Conservation (phyloP, 1,140 invertebrate species). For the Zaprionus taronus region DNA sequence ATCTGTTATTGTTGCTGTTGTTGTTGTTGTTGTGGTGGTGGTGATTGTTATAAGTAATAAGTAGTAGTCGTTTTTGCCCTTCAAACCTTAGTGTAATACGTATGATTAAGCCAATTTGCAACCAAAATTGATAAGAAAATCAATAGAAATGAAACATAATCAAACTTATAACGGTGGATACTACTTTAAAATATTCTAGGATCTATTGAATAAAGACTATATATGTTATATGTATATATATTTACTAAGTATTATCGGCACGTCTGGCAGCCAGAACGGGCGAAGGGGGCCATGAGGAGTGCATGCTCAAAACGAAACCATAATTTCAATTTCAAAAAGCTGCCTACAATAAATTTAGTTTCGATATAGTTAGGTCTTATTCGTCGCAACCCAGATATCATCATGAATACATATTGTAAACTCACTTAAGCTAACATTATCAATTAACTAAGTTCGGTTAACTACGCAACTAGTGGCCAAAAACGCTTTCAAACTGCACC, state of each 20-base stretch:
- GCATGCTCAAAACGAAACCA: conserved; percentile 45
- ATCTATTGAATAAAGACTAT: conserved; percentile 15
- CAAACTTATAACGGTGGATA: conserved; percentile 1
- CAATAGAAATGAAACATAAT: conserved; percentile 8
- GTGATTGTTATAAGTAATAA: conserved; percentile 22
- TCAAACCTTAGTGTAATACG: conserved; percentile 35
- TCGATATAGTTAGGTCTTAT: background rate
- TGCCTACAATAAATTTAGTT: conserved; percentile 22
- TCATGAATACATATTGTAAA: conserved; percentile 6
- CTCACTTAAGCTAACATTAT: conserved; percentile 25
- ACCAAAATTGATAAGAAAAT: conserved; percentile 32
- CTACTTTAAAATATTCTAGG: conserved; percentile 24
- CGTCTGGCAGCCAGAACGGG: conserved; percentile 17
- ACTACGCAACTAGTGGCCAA: conserved; percentile 47
- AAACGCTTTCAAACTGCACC: conserved; percentile 42
- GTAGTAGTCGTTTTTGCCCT: conserved; percentile 30
- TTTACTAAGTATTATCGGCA: background rate
- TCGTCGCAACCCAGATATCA: background rate
- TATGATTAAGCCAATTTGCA: conserved; percentile 66
- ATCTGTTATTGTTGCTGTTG: conserved; percentile 20
- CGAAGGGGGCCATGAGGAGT: conserved; percentile 29
- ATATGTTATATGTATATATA: conserved; percentile 14
- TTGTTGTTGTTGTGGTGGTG: conserved; percentile 6
- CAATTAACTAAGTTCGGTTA: conserved; percentile 28
- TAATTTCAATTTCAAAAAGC: conserved; percentile 35